phyloP scores from a whole-genome alignment of 1,140 invertebrate species.

The Limonius californicus region DNA sequence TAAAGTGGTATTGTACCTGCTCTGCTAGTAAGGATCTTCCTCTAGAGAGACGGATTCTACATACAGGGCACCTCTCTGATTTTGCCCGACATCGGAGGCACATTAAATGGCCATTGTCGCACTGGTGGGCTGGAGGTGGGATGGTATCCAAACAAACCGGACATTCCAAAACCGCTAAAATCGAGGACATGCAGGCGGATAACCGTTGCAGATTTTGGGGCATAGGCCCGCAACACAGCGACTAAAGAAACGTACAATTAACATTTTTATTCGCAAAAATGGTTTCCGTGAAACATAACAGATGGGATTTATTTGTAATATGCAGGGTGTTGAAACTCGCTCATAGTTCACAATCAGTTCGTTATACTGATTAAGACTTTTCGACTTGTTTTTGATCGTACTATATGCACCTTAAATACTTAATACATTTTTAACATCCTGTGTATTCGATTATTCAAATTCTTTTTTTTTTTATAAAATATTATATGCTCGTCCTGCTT shows the following conservation, averaged over 20 bases:
- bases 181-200: slow-evolving; percentile 49
- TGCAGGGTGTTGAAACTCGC: too few species aligned
- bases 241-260: slow-evolving; percentile 36
- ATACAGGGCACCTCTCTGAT: slow-evolving; percentile 59
- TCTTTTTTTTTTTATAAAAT: too few species aligned
- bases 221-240: slow-evolving; percentile 52
- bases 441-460: too few species aligned
- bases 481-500: too few species aligned
- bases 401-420: too few species aligned
- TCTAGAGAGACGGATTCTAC: slow-evolving; percentile 52
- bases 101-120: slow-evolving; percentile 63
- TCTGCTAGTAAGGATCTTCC: slow-evolving; percentile 56
- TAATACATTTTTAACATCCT: too few species aligned
- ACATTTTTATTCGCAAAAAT: too few species aligned
- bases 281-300: too few species aligned
- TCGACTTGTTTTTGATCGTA: too few species aligned
- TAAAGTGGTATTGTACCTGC: slow-evolving; percentile 43
- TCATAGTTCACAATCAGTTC: too few species aligned
- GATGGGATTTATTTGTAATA: too few species aligned
- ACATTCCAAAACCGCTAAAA: slow-evolving; percentile 58
- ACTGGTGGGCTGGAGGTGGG: slow-evolving; percentile 59
- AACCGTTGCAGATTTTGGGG: slow-evolving; percentile 52
- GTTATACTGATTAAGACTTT: too few species aligned
- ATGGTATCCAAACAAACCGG: slow-evolving; percentile 60
- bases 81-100: slow-evolving; percentile 58